Percentiles rank a stretch among this genome's conserved stretches.
These are phyloP conservation scores for Arvicanthis niloticus DNA, from an alignment of 2,113 vertebrate genomes.

Conservation along the genomic window DNA sequence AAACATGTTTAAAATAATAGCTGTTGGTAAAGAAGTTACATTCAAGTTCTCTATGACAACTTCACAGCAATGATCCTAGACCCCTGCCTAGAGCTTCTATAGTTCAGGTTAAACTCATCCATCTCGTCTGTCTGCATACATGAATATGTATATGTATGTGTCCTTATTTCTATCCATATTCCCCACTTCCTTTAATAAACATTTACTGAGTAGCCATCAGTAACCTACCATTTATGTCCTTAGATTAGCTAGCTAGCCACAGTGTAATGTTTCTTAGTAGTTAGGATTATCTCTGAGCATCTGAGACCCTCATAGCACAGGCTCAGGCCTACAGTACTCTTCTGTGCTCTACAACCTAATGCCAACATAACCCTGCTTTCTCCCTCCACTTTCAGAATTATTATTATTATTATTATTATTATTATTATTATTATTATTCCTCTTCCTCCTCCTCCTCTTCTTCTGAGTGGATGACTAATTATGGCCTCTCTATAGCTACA, in stretches of 20 bases:
- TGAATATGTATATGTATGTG: too few species aligned
- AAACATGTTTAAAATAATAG: slow-evolving; percentile 20
- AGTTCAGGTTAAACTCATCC: not conserved
- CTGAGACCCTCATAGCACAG: not conserved
- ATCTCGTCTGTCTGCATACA: not conserved
- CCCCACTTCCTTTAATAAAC: not conserved
- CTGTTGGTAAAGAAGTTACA: not conserved
- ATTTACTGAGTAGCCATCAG: not conserved
- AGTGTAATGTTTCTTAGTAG: not conserved
- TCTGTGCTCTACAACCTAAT: not conserved
- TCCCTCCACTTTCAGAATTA: not conserved
- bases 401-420: too few species aligned
- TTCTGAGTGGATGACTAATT: not conserved
- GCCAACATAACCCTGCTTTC: not conserved
- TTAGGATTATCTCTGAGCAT: not conserved
- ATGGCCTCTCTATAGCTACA: not conserved
- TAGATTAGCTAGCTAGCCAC: not conserved
- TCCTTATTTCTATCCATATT: not conserved
- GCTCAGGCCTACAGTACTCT: not conserved
- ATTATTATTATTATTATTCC: too few species aligned
- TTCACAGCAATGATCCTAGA: too few species aligned
- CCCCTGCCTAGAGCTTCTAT: too few species aligned
- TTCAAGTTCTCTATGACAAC: not conserved
- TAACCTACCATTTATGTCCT: not conserved
- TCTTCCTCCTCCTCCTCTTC: too few species aligned